Evolutionary conservation across 2,113 vertebrate genomes (phyloP).

Genomic region (Ailurus styani): DNA sequence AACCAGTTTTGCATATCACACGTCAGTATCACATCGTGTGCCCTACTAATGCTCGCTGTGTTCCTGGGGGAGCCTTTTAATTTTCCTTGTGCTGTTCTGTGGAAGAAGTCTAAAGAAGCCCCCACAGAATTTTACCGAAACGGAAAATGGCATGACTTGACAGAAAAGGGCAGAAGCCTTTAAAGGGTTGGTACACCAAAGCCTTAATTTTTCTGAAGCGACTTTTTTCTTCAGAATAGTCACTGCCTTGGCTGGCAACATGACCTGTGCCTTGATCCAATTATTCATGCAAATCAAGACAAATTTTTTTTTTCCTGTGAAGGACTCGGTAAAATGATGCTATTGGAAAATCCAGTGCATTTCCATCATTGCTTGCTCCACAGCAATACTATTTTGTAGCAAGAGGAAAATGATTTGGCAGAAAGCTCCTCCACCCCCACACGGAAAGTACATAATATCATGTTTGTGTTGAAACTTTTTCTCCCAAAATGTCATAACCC

Average conservation of each 20-base stretch:
- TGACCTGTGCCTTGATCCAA: conserved; percentile 30
- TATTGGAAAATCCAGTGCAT: conserved; percentile 66
- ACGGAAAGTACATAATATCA: conserved; percentile 76
- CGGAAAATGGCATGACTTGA: not conserved
- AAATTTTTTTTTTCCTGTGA: conserved; percentile 42
- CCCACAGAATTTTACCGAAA: not conserved
- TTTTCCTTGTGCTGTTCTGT: not conserved
- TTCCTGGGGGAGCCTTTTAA: not conserved
- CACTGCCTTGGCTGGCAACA: conserved; percentile 34
- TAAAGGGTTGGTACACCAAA: not conserved
- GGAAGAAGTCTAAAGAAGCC: not conserved
- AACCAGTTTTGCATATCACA: not conserved
- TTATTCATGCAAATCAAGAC: conserved; percentile 69
- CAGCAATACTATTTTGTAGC: conserved; percentile 78
- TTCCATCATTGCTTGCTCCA: conserved; percentile 75
- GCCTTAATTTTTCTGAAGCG: not conserved
- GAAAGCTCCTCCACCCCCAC: conserved; percentile 53
- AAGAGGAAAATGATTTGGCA: conserved; percentile 78
- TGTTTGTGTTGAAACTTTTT: conserved; percentile 85
- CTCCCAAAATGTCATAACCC: conserved; percentile 83
- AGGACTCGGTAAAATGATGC: conserved; percentile 58
- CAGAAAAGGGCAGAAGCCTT: not conserved
- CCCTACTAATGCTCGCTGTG: not conserved
- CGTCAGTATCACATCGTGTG: not conserved
- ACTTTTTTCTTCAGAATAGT: not conserved